Evolutionary conservation across 2,113 vertebrate genomes (phyloP), one percentile per base, ranked within the genome.

Genomic region (Hippolais icterina): DNA sequence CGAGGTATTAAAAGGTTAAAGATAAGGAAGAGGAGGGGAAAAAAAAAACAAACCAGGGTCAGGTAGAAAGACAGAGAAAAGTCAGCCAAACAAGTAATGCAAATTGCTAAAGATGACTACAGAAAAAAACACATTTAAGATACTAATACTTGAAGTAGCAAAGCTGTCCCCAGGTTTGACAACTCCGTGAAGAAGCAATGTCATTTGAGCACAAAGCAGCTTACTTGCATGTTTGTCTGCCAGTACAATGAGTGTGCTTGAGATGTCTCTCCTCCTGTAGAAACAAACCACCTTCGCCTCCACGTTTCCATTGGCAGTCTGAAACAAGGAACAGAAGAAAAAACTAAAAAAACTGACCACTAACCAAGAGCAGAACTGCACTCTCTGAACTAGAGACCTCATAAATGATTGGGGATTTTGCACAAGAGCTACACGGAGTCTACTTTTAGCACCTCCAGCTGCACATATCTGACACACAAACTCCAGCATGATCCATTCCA

Each of bases 261-360:
- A 99, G 97, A 99, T 99, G 98, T 99, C 99, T 83, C 99, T 98
- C 94, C 99, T 98, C 64, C 99, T 97, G 98, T 99, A 99, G 98
- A 99, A 99, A 96, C 99, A 99, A 76, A 99, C 99, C 98, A 99
- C 99, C 98, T 99, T 99, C 81, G 99, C 99, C 96, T 99, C 99
- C 98, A 99, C 99, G 25, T 99, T 99, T 84, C 99, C 99, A 97
- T 98, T 99, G 96, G 99, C 99, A 70, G 99, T 99, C 99, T 99
- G 98, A 95, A 98, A 98, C 17, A 88, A 90, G 90, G 95, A 61
- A 97, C 96, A 92, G 97, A 90, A 29, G 50, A 61, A 44, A 69
- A 28, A 35, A 42, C 42, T 15, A 12, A 42, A n/a, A n/a, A n/a
- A 39, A 5, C 4, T 68, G 9, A 91, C 31, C 22, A 41, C 18